phyloP scores from a whole-genome alignment of 1,140 invertebrate genomes.

The Tetranychus urticae region DNA sequence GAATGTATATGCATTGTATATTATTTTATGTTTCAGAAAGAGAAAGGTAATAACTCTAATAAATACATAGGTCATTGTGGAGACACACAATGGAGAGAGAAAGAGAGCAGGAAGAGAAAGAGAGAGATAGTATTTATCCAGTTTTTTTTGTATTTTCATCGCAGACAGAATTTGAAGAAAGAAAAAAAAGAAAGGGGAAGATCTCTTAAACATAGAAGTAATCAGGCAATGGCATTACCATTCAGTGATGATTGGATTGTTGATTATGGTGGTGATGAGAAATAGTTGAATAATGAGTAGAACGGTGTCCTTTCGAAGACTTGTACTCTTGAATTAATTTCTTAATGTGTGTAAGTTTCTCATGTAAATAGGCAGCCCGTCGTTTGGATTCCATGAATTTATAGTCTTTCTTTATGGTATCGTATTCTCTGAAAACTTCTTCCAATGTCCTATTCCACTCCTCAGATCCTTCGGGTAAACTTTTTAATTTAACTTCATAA shows the following conservation, averaged over 20 bases:
- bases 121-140: neutral
- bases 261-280: neutral
- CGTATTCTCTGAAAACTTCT: constrained; percentile 55
- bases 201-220: neutral
- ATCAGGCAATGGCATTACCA: neutral
- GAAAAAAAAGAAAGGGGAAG: neutral
- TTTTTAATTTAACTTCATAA: constrained; percentile 37
- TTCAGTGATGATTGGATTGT: neutral
- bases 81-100: neutral
- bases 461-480: constrained; percentile 24
- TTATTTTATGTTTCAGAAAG: neutral
- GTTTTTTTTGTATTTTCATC: neutral
- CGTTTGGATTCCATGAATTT: constrained; percentile 41
- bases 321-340: constrained; percentile 32
- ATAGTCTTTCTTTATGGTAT: constrained; percentile 42
- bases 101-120: neutral
- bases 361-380: constrained; percentile 60
- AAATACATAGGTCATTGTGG: no score
- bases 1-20: neutral
- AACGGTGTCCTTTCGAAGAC: neutral
- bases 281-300: neutral
- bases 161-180: neutral
- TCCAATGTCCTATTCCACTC: constrained; percentile 34
- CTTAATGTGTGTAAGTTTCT: constrained; percentile 72
- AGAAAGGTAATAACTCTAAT: neutral